Evolutionary conservation across 1,140 invertebrate genomes (phyloP), one percentile per base, ranked within the genome.

Genomic region (Neotoxoptera formosana): DNA sequence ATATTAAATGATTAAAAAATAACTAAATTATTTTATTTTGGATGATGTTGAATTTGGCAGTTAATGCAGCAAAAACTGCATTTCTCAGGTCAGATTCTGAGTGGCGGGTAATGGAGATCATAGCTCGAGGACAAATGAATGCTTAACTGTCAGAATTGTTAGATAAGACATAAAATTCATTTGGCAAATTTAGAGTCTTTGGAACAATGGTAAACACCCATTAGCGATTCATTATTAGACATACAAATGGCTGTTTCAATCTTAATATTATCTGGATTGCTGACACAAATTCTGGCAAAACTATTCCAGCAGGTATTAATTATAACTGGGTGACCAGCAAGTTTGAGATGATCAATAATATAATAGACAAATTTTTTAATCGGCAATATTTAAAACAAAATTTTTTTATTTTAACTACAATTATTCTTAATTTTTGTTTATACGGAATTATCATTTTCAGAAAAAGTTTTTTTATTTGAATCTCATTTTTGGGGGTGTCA

Each of bases 181-280:
- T 95, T 99, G 53, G 97, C 97, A 1, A 96, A 96, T 94, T 94
- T 98, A 84, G 98, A 99, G 95, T 97, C 97, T 3, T 95, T 98
- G 53, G 97, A n/a, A 99, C 95, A 98, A 98, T 96, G 99, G 99
- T 67, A 99, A 99, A 95, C n/a, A n/a, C n/a, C 96, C 98, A 1
- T 96, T 94, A 95, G 94, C 0, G 96, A 96, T 94, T 96, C 98
- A 7, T 94, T 96, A 36, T 96, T 96, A 47, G 98, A 98, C 95
- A 95, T 99, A 67, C 95, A 96, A 41, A 95, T 95, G 90, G 95
- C 96, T 14, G 95, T 97, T 53, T 95, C 96, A 90, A 96, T 60
- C 95, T 98, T 90, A 97, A 94, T 99, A 99, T 95, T 98, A 98
- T 95, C 98, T 94, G 98, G 98, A 60, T 97, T 96, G 97, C 97